Conservation (phyloP, 2,113 vertebrate genomes). For the Morone chrysops region DNA sequence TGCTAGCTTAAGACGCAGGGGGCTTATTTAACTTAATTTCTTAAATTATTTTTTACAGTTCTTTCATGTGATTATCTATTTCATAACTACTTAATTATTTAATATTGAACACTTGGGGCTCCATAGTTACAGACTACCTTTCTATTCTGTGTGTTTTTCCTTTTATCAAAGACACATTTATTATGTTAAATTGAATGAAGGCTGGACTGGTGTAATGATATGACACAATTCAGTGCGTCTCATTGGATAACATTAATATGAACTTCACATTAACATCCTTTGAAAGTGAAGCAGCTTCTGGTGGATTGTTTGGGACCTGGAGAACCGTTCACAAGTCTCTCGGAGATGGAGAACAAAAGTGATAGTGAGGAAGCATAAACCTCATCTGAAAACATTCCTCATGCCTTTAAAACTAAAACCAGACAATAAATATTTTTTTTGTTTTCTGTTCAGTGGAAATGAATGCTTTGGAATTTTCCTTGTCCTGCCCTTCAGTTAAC, state of each 20-base stretch:
- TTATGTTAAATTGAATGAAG: not conserved
- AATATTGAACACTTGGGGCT: slow-evolving; percentile 9
- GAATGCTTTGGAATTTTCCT: slow-evolving; percentile 40
- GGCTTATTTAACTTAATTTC: not conserved
- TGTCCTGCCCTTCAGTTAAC: slow-evolving; percentile 22
- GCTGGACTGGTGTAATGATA: slow-evolving; percentile 1
- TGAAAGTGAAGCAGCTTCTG: slow-evolving; percentile 7
- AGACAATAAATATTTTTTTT: slow-evolving; percentile 50
- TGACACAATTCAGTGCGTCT: not conserved
- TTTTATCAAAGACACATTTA: not conserved
- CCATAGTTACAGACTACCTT: not conserved
- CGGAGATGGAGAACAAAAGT: slow-evolving; percentile 24
- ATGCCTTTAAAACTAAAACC: slow-evolving; percentile 61
- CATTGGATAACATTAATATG: not conserved
- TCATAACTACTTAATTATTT: not conserved
- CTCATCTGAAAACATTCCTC: slow-evolving; percentile 62
- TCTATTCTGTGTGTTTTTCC: not conserved
- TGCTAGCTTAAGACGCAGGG: not conserved
- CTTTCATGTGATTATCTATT: not conserved
- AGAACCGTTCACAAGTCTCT: slow-evolving; percentile 23
- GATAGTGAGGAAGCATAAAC: slow-evolving; percentile 40
- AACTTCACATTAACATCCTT: not conserved
- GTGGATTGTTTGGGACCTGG: not conserved
- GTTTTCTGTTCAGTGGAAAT: slow-evolving; percentile 34
- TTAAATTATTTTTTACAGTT: not conserved